Evolutionary conservation across 2,888 invertebrate species (phyloP).

Genomic region (Candidula unifasciata): DNA sequence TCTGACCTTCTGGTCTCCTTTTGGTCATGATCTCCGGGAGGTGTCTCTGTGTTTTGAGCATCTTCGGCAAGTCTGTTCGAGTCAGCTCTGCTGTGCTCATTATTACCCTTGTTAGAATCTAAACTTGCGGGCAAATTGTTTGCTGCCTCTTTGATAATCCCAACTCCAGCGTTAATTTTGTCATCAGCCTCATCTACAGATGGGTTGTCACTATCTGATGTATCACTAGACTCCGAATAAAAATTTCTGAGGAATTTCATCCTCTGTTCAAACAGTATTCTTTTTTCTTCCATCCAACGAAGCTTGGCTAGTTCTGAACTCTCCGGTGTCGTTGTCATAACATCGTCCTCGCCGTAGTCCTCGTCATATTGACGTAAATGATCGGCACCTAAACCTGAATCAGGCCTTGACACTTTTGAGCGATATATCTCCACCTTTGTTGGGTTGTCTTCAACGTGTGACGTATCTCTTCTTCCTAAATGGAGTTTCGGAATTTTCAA

Average conservation of each 20-base stretch:
- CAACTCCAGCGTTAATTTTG: neutral
- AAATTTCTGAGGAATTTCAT: slow-evolving; percentile 24
- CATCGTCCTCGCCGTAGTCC: neutral
- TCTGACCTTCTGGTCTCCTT: neutral
- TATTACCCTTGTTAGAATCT: neutral
- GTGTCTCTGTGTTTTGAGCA: neutral
- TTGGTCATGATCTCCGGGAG: neutral
- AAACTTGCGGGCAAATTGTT: neutral
- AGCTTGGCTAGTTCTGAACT: slow-evolving; percentile 41
- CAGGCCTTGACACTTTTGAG: neutral
- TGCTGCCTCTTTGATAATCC: neutral
- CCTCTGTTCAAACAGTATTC: slow-evolving; percentile 28
- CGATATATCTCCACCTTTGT: slow-evolving; percentile 21
- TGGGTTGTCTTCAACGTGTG: neutral
- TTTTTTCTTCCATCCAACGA: slow-evolving; percentile 44
- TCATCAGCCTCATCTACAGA: neutral
- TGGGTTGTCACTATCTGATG: neutral
- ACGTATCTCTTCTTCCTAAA: neutral
- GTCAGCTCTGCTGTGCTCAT: neutral
- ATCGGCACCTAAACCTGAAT: neutral
- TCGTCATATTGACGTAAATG: neutral
- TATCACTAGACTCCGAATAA: neutral
- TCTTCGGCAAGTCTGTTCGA: too few relatives aligned
- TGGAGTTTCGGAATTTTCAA: neutral
- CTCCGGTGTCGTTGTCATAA: neutral